Base-by-base conservation (phyloP, 2,113 vertebrate species). In the Corythoichthys intestinalis region DNA sequence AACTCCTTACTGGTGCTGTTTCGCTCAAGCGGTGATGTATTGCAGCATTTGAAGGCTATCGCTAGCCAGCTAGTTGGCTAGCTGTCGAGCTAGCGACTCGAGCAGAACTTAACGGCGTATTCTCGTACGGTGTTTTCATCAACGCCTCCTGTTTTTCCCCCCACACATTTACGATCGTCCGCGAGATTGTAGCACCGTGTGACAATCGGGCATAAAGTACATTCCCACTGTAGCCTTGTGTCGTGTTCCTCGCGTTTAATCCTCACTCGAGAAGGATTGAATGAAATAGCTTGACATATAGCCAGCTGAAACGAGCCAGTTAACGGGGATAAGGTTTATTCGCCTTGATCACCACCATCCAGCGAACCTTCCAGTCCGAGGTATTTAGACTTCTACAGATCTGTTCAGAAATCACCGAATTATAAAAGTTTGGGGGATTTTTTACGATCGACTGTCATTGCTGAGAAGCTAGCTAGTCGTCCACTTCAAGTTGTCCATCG, bases 81-180 rank as follows among this genome's bases (percentile, higher is more conserved):
- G 90, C 91, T 86, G 82, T 77, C 70, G 68, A 77, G 86, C 89
- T 91, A 91, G 88, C 85, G 86, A 89, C 82, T 83, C 81, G 79
- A 73, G 85, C 76, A 14, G 79, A 82, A 84, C 66, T 65, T 46
- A 72, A 70, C 72, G 46, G 59, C 58, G 54, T 14, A 70, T 73
- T 72, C 4, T 56, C 58, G 10, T 48, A 64, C 58, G 53, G 28
- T 72, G 39, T 72, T 73, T 76, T 17, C 8, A 38, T 52, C 10
- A 49, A 50, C 63, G 56, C 38, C 14, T 49, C 35, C 20, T 20
- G 61, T 35, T 49, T 17, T 34, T 6, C 9, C 63, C 48, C 4
- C 3, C 41, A 44, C 3, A 52, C 44, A 39, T 6, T 2, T 44
- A 3, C 13, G 13, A 34, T 14, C 4, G 56, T 4, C 35, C 7